Percentiles rank a stretch among this genome's conserved stretches.
Conservation (phyloP, 1,140 invertebrate genomes). For the Polyergus mexicanus region DNA sequence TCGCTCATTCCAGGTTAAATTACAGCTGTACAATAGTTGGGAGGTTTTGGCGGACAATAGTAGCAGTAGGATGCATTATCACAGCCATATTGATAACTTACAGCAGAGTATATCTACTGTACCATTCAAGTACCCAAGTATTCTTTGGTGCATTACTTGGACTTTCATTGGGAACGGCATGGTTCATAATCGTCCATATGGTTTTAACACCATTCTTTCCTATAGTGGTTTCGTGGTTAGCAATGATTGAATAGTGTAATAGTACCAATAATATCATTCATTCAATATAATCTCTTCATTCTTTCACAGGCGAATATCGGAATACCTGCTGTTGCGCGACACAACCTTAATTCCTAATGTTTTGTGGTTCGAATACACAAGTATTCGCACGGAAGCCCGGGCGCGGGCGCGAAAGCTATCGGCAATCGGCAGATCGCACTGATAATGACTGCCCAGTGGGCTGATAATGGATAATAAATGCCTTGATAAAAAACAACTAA, state of each 20-base stretch:
- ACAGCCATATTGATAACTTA: slow-evolving; percentile 89
- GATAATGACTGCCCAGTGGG: slow-evolving; percentile 86
- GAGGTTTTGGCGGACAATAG: slow-evolving; percentile 91
- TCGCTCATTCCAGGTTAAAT: slow-evolving; percentile 90
- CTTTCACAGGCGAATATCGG: slow-evolving; percentile 92
- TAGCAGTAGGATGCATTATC: slow-evolving; percentile 88
- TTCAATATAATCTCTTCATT: not conserved
- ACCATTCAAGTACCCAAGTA: slow-evolving; percentile 95
- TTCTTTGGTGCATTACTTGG: slow-evolving; percentile 92
- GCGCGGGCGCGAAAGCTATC: slow-evolving; percentile 94
- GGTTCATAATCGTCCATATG: slow-evolving; percentile 93
- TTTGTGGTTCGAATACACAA: slow-evolving; percentile 98
- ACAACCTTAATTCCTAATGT: slow-evolving; percentile 97
- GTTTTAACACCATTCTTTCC: slow-evolving; percentile 95
- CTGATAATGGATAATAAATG: slow-evolving; percentile 76
- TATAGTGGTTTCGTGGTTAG: slow-evolving; percentile 94
- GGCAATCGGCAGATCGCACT: slow-evolving; percentile 94
- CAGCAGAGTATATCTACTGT: slow-evolving; percentile 94
- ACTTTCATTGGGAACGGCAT: slow-evolving; percentile 89
- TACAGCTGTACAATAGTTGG: slow-evolving; percentile 92
- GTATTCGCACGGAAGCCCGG: slow-evolving; percentile 92
- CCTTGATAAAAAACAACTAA: slow-evolving; percentile 43
- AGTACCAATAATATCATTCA: not conserved
- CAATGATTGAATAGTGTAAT: slow-evolving; percentile 66
- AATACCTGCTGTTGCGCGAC: slow-evolving; percentile 95